Evolutionary conservation across 1,140 invertebrate genomes (phyloP), one percentile per base, ranked within the genome.

Genomic region (Aplysia californica): DNA sequence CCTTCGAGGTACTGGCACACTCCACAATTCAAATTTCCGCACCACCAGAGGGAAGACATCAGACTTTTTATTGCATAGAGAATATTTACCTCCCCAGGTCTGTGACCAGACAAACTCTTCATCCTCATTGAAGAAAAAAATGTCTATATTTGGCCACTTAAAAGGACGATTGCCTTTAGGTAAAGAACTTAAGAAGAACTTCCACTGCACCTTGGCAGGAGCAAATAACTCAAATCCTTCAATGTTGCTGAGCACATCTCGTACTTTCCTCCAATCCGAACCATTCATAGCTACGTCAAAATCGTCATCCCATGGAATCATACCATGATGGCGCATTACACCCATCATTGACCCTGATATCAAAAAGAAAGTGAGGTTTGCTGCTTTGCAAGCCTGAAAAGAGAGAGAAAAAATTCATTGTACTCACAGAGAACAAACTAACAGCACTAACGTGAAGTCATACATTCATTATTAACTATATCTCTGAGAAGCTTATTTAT

Each of bases 281-380:
- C 33, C 58, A 69, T 82, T 83, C 15, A 86, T 58, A 20, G 81
- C 66, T 1, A 87, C 44, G 73, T 87, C 86, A 20, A 86, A 67
- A 65, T 87, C 86, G 71, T 87, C 86, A 77, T 87, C 86, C 86
- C 86, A 87, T 10, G 86, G 86, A 44, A 87, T 83, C 2, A 83
- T 50, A n/a, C 81, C 84, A 71, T 80, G 80, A 66, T 86, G 84
- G 5, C 85, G 80, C 68, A 81, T 77, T 20, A 81, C 71, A 38
- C 86, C 86, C 5, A 87, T 66, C 15, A 84, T 66, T 0, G 80
- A 83, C 1, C 86, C 86, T 10, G 82, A 80, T 31, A 83, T 81
- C 23, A 86, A 68, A 39, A 86, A 80, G 56, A 80, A 87, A 18
- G 79, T 80, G 64, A 87, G 29, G 23, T 81, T 79, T 23, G 73